Percentiles rank a stretch among this genome's conserved stretches.
phyloP scores from a whole-genome alignment of 2,797 vertebrate genomes.

The Odontamblyopus rebecca region DNA sequence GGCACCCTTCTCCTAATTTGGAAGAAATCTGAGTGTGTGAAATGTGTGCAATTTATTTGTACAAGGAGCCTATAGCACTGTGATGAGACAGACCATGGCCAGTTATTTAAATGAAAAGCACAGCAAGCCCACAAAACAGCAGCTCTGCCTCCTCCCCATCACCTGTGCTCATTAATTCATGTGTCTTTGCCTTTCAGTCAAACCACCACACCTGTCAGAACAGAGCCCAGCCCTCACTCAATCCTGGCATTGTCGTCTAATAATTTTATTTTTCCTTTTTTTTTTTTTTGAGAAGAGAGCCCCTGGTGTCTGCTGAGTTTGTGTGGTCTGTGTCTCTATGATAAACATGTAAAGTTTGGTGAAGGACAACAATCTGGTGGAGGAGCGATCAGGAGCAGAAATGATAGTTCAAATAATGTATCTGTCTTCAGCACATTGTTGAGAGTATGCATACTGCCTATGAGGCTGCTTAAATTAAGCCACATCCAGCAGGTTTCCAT shows the following conservation, averaged over 20 bases:
- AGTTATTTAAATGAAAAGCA: constrained; percentile 54
- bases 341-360: constrained; percentile 68
- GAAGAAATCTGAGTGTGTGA: constrained; percentile 28
- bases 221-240: constrained; percentile 47
- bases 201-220: constrained; percentile 58
- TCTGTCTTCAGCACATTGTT: constrained; percentile 75
- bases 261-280: constrained; percentile 41
- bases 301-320: constrained; percentile 42
- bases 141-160: constrained; percentile 28
- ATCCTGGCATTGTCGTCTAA: constrained; percentile 50
- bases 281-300: constrained; percentile 28
- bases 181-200: constrained; percentile 48
- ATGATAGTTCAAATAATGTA: constrained; percentile 73
- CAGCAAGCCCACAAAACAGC: constrained; percentile 43
- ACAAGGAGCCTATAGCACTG: constrained; percentile 64
- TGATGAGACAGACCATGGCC: constrained; percentile 68
- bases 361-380: constrained; percentile 69
- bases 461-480: constrained; percentile 74
- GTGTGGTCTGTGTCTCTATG: constrained; percentile 58
- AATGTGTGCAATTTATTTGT: constrained; percentile 63
- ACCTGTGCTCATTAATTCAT: constrained; percentile 66
- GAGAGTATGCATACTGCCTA: constrained; percentile 64
- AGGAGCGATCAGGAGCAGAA: constrained; percentile 54
- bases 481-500: constrained; percentile 58
- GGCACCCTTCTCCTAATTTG: constrained; percentile 11